Conservation (phyloP, 2,888 invertebrate species). For the Calameuta filiformis region DNA sequence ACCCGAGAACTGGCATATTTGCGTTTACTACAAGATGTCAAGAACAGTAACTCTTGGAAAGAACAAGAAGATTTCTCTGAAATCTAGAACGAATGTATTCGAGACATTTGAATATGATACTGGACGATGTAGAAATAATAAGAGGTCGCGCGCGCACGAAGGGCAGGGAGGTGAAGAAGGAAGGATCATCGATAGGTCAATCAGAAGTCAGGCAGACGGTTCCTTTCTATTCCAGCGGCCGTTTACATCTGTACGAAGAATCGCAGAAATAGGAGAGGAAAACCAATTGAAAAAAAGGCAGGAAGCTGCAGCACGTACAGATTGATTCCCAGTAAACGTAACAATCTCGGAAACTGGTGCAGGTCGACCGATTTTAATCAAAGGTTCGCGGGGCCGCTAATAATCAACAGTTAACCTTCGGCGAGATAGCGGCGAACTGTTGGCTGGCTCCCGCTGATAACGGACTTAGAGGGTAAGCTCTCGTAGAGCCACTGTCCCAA, state of each 20-base stretch:
- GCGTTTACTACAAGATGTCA: no score
- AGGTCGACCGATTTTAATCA: conserved; percentile 47
- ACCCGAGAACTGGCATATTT: no score
- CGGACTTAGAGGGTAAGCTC: conserved; percentile 49
- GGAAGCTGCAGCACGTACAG: neutral
- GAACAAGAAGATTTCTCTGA: no score
- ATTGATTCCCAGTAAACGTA: neutral
- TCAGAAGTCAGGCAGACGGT: neutral
- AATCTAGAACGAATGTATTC: neutral
- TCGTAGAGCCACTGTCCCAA: conserved; percentile 32
- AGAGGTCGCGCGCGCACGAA: neutral
- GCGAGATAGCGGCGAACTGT: conserved; percentile 28
- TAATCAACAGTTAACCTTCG: conserved; percentile 51
- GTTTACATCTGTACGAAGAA: neutral
- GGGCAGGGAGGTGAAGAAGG: no score
- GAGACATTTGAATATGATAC: neutral
- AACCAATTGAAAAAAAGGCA: neutral
- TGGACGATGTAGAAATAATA: neutral
- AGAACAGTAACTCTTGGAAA: no score
- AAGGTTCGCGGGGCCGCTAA: conserved; percentile 42
- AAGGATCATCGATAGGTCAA: neutral
- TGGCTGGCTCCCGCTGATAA: conserved; percentile 55
- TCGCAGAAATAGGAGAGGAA: neutral
- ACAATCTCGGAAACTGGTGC: neutral
- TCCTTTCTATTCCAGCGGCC: neutral